A percentile compares a stretch with the other conserved stretches of the same genome.
Evolutionary conservation across 92 coral and sea anemone species (phyloP).

Genomic region (Parazoanthus atlanticus): DNA sequence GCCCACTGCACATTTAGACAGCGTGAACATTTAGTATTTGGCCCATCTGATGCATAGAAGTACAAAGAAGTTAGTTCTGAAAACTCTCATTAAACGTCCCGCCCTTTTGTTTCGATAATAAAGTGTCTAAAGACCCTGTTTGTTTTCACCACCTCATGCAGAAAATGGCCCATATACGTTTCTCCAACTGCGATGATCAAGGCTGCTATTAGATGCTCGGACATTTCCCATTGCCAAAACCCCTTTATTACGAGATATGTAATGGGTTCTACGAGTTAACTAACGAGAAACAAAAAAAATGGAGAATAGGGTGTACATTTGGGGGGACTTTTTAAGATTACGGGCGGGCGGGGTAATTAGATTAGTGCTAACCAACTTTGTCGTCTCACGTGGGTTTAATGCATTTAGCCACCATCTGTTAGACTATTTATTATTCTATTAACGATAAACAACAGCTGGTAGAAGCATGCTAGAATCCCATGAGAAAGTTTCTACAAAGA

Average conservation of each 20-base stretch:
- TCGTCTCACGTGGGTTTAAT: constrained; percentile 96
- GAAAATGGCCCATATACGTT: constrained; percentile 59
- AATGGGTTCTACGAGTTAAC: neutral
- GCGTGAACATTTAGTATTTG: constrained; percentile 67
- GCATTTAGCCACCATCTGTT: constrained; percentile 99
- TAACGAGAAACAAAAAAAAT: constrained; percentile 19
- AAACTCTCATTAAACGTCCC: constrained; percentile 70
- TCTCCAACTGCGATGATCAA: constrained; percentile 44
- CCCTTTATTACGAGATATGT: constrained; percentile 10
- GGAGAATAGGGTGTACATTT: constrained; percentile 59
- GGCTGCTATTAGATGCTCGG: constrained; percentile 14
- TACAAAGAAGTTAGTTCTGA: constrained; percentile 54
- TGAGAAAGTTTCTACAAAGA: constrained; percentile 99
- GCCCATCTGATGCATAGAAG: constrained; percentile 63
- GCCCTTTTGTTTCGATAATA: constrained; percentile 62
- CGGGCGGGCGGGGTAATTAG: constrained; percentile 85
- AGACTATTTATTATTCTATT: constrained; percentile 99
- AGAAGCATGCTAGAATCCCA: constrained; percentile 99
- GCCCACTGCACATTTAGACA: constrained; percentile 55
- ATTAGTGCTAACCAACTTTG: constrained; percentile 90
- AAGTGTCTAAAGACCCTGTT: constrained; percentile 68
- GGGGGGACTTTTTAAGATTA: constrained; percentile 57
- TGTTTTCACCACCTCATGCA: constrained; percentile 70
- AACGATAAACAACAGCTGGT: constrained; percentile 99
- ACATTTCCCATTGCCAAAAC: neutral